Base-by-base conservation (phyloP, 2,797 vertebrate species). In the Synaphobranchus kaupii region DNA sequence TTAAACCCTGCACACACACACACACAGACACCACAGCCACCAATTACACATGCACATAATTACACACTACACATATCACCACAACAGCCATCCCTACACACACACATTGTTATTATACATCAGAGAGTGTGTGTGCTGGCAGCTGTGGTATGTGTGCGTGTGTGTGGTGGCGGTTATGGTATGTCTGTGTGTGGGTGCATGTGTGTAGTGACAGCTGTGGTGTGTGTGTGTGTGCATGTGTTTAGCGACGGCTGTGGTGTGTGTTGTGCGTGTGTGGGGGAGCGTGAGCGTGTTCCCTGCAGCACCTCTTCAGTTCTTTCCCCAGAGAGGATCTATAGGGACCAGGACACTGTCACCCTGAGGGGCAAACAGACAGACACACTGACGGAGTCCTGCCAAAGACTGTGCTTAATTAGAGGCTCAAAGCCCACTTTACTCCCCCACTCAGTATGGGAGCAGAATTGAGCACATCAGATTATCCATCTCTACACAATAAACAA, bases 391-490 rank as follows among this genome's bases (percentile, higher is more conserved):
- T 44, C 58, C 58, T 83, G 44, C 12, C 31, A 68, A 20, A 83
- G 78, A 7, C 50, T 60, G 68, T 92, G 87, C 86, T 54, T 89
- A 78, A 92, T 90, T 90, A 89, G 80, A 90, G 85, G 89, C 84
- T 82, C 47, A 85, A 52, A 71, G n/a, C 50, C 80, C 68, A 86
- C 83, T 71, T 83, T 85, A 90, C 50, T 34, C 17, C 22, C 76
- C 54, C 88, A 47, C 68, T 66, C 28, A 44, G 84, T 58, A 89
- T 87, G 81, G 81, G 88, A 56, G 34, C 17, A n/a, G 54, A 66
- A 83, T 48, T 52, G 44, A 48, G 44, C 60, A 22, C 60, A 1
- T 66, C 60, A n/a, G 22, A 66, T 66, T 66, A n/a, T 66, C 60
- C 25, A n/a, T 66, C 25, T n/a, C 60, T 66, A 13, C 60, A 5